phyloP scores from a whole-genome alignment of 2,797 vertebrate species.

The Parauchenoglanis ngamensis region DNA sequence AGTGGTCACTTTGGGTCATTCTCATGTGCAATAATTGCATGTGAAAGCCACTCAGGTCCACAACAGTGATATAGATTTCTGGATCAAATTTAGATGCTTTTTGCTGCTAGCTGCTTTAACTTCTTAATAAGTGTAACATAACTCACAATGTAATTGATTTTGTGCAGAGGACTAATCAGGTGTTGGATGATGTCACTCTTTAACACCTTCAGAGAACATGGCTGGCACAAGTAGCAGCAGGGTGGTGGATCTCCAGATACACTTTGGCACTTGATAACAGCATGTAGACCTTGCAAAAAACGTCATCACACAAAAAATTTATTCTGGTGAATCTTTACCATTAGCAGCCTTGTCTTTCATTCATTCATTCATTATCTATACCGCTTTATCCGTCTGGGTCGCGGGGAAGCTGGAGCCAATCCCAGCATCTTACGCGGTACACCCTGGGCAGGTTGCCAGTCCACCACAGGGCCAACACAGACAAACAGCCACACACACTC shows the following conservation, averaged over 20 bases:
- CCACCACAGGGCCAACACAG: too few relatives aligned
- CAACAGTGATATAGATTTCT: not conserved
- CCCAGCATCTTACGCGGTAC: too few relatives aligned
- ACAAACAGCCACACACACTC: too few relatives aligned
- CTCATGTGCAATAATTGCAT: not conserved
- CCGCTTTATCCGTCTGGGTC: too few relatives aligned
- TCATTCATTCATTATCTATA: too few relatives aligned
- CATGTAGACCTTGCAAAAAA: conserved; percentile 64
- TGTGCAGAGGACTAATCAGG: conserved; percentile 63
- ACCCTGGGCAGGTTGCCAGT: too few relatives aligned
- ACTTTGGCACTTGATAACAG: conserved; percentile 65
- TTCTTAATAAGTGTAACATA: too few relatives aligned
- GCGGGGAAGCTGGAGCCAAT: too few relatives aligned
- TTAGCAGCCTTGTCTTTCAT: not conserved
- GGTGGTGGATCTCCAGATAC: conserved; percentile 56
- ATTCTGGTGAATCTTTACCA: not conserved
- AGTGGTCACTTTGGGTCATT: not conserved
- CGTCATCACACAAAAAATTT: not conserved
- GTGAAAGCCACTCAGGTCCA: not conserved
- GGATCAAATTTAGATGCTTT: not conserved
- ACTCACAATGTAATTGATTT: conserved; percentile 69
- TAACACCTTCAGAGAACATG: conserved; percentile 66
- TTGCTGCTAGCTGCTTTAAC: too few relatives aligned
- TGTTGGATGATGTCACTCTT: conserved; percentile 62
- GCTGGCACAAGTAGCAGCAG: conserved; percentile 69